Evolutionary conservation across 2,113 vertebrate genomes (phyloP).

Genomic region (Serranochromis macrocephalus): DNA sequence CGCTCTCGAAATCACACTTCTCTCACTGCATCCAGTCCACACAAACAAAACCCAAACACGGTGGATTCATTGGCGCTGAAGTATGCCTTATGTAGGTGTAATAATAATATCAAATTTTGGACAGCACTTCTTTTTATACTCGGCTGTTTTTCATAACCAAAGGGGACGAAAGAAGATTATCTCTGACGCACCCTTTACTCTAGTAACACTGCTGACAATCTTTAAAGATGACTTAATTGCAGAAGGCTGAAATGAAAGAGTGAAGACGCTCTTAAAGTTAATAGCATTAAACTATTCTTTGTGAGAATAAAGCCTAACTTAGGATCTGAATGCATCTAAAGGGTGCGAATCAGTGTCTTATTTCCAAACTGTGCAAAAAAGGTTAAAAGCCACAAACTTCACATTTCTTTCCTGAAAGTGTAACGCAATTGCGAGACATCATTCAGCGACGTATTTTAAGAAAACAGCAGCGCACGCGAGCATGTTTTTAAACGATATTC

Average conservation of each 20-base stretch:
- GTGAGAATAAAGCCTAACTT: background rate
- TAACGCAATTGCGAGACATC: background rate
- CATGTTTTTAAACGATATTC: background rate
- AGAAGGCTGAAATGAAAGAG: background rate
- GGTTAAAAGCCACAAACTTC: background rate
- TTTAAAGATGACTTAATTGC: background rate
- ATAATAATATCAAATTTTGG: background rate
- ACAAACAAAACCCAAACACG: background rate
- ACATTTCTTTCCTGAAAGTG: background rate
- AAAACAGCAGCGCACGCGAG: background rate
- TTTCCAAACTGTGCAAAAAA: background rate
- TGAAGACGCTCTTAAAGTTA: background rate
- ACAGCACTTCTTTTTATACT: background rate
- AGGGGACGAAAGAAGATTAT: background rate
- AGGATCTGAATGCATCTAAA: background rate
- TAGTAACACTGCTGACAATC: background rate
- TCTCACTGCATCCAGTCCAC: background rate
- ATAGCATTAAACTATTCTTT: background rate
- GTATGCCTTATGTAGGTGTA: background rate
- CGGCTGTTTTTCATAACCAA: background rate
- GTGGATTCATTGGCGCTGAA: background rate
- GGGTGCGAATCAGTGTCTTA: background rate
- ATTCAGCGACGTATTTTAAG: background rate
- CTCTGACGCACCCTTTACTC: background rate
- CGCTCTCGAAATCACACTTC: background rate